These are phyloP conservation scores for Morpho helenor DNA, from an alignment of 2,888 invertebrate species.

Conservation along the genomic window DNA sequence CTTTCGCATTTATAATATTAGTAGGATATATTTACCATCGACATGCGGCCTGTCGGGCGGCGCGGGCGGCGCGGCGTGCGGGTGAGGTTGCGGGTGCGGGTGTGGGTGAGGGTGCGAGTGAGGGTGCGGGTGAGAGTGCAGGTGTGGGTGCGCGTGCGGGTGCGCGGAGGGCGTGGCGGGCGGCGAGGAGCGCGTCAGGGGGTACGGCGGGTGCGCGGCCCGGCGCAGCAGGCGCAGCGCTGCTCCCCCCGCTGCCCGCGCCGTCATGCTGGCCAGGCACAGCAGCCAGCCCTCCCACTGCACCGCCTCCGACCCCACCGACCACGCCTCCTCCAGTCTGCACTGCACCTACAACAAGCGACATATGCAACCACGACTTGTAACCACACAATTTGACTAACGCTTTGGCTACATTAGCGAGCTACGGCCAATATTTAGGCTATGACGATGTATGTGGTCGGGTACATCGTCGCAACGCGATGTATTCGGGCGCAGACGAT, in stretches of 20 bases:
- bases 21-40: conserved; percentile 26
- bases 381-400: no score
- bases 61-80: conserved; percentile 41
- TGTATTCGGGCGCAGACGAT: no score
- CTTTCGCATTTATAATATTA: no score
- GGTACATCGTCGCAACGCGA: no score
- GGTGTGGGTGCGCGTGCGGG: not conserved
- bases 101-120: conserved; percentile 7
- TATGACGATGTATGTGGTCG: no score
- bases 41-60: conserved; percentile 33
- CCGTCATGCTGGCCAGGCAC: conserved; percentile 40
- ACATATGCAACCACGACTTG: not conserved
- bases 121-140: conserved; percentile 39
- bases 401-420: no score
- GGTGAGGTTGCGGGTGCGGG: conserved; percentile 16
- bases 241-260: conserved; percentile 29
- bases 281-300: conserved; percentile 84
- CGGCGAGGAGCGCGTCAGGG: conserved; percentile 86
- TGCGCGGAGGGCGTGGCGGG: conserved; percentile 88
- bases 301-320: conserved; percentile 74
- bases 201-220: conserved; percentile 90
- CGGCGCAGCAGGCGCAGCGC: conserved; percentile 78
- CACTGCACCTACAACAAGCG: conserved; percentile 79
- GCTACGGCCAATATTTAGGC: no score
- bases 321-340: conserved; percentile 90